These are phyloP conservation scores for Stenotaenia linearis DNA, from an alignment of 2,888 invertebrate species.

Conservation along the genomic window DNA sequence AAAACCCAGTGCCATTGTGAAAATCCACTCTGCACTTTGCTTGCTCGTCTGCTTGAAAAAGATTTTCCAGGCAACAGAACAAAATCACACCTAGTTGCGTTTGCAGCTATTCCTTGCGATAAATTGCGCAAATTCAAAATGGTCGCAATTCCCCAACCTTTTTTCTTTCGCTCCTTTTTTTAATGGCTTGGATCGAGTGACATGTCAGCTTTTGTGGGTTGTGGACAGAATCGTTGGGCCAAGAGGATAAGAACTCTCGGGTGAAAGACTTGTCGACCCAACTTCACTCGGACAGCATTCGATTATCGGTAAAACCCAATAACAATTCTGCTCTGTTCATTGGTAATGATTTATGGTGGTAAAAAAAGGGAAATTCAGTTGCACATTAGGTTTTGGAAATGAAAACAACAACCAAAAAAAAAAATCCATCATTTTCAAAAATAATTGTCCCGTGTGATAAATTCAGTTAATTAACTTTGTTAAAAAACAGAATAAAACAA, in stretches of 20 bases:
- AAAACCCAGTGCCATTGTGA: not conserved
- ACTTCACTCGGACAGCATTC: conserved; percentile 1
- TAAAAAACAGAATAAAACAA: not conserved
- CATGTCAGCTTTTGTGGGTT: not conserved
- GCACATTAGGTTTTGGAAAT: not conserved
- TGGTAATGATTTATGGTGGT: not conserved
- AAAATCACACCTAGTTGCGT: not conserved
- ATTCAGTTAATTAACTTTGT: not conserved
- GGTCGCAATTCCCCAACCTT: not conserved
- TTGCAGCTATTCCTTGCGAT: not conserved
- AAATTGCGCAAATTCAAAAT: not conserved
- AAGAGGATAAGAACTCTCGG: conserved; percentile 15
- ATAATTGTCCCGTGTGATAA: not conserved
- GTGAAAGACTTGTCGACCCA: not conserved
- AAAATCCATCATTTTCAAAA: not conserved
- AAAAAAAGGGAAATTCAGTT: not conserved
- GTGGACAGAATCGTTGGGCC: conserved; percentile 1
- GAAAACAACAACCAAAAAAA: not conserved
- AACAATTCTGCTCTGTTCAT: not conserved
- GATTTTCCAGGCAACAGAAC: not conserved
- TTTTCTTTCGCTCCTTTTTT: not conserved
- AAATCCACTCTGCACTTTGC: not conserved
- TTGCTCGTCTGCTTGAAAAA: not conserved
- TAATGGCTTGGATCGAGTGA: not conserved
- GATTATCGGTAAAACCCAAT: not conserved